A percentile compares a stretch with the other conserved stretches of the same genome.
These are phyloP conservation scores for Tyria jacobaeae DNA, from an alignment of 2,888 invertebrate species.

Conservation along the genomic window DNA sequence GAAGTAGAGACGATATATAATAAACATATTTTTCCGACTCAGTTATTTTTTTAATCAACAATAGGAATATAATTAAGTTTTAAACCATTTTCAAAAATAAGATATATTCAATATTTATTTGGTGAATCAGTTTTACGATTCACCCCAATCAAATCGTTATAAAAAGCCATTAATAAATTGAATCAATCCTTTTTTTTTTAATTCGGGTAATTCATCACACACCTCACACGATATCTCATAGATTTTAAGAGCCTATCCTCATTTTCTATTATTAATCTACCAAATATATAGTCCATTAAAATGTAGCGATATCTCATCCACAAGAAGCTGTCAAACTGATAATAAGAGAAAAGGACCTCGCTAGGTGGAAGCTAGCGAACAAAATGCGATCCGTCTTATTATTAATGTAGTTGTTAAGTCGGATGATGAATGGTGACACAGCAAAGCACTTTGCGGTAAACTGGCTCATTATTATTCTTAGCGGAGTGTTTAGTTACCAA, in stretches of 20 bases:
- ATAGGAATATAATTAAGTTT: no score
- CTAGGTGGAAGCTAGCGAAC: conserved; percentile 56
- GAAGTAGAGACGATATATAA: no score
- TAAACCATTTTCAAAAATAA: no score
- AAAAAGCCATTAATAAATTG: conserved; percentile 8
- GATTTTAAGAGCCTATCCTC: conserved; percentile 29
- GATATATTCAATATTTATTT: conserved; percentile 5
- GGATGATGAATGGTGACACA: conserved; percentile 83
- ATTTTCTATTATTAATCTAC: conserved; percentile 47
- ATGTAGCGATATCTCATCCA: conserved; percentile 53
- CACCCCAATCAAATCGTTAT: conserved; percentile 1
- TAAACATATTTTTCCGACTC: no score
- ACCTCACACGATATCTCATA: conserved; percentile 29
- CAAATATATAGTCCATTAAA: conserved; percentile 52
- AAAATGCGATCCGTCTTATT: conserved; percentile 75
- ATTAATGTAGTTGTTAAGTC: conserved; percentile 73
- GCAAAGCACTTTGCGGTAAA: conserved; percentile 83
- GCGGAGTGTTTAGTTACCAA: conserved; percentile 67
- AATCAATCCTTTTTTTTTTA: conserved; percentile 14
- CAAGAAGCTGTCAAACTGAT: conserved; percentile 69
- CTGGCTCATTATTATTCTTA: conserved; percentile 77
- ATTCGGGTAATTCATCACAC: conserved; percentile 27
- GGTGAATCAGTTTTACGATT: not conserved
- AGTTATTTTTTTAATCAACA: no score
- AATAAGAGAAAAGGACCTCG: conserved; percentile 59